Conservation (phyloP, 2,888 invertebrate species). For the Phyllotreta striolata region DNA sequence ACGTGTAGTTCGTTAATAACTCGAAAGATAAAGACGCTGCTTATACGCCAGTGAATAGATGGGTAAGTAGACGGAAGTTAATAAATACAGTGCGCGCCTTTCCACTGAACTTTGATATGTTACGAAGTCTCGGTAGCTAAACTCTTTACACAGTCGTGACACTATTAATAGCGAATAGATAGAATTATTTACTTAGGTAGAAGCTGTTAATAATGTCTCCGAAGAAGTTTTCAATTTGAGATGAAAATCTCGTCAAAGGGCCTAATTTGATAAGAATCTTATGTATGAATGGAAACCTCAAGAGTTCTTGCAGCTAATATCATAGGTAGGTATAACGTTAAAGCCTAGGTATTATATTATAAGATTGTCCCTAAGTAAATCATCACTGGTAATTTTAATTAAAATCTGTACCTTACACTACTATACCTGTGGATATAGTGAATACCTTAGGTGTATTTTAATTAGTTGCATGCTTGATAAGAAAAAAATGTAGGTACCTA, state of each 20-base stretch:
- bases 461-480: background rate
- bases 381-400: too few species aligned
- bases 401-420: too few species aligned
- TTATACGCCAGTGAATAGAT: conserved; percentile 22
- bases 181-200: conserved; percentile 29
- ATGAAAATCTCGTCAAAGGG: conserved; percentile 16
- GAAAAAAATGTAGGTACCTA: background rate
- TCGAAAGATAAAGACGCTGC: conserved; percentile 24
- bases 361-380: too few species aligned
- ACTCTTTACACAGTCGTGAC: conserved; percentile 24
- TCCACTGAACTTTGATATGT: conserved; percentile 38
- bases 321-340: too few species aligned
- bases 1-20: conserved; percentile 25
- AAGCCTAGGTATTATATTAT: too few species aligned
- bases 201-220: conserved; percentile 15
- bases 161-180: conserved; percentile 36
- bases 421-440: too few species aligned
- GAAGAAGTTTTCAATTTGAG: conserved; percentile 14
- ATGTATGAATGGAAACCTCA: conserved; percentile 2
- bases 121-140: conserved; percentile 33
- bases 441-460: too few species aligned
- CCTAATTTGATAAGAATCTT: conserved; percentile 8
- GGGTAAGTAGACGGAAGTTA: conserved; percentile 35
- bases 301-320: too few species aligned
- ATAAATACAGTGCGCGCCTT: conserved; percentile 32